Evolutionary conservation across 2,888 invertebrate species (phyloP).

Genomic region (Perithous albicinctus): DNA sequence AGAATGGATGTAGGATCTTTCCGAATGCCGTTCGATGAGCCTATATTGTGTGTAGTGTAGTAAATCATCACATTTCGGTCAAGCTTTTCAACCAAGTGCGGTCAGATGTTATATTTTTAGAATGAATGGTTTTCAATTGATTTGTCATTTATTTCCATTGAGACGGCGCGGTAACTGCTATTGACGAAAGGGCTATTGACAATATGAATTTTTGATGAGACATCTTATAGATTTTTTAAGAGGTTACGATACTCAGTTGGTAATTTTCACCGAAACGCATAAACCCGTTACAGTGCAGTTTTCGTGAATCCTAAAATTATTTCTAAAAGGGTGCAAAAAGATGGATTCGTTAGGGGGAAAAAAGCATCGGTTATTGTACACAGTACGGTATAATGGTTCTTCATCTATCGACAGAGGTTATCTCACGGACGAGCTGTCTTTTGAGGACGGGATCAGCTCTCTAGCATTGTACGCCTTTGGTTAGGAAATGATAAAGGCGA

Average conservation of each 20-base stretch:
- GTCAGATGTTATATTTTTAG: not conserved
- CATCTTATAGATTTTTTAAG: not conserved
- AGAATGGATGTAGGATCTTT: not conserved
- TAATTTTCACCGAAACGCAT: not conserved
- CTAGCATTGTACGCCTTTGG: not conserved
- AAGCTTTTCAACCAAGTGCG: not conserved
- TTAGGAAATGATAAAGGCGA: constrained; percentile 1
- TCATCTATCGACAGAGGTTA: constrained; percentile 11
- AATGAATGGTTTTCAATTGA: constrained; percentile 1
- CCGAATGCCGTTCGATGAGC: constrained; percentile 4
- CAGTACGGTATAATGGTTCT: constrained; percentile 4
- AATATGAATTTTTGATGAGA: not conserved
- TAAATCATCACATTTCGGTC: not conserved
- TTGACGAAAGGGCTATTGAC: not conserved
- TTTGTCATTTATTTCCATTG: not conserved
- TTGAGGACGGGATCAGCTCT: not conserved
- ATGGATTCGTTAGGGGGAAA: constrained; percentile 6
- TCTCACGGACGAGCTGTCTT: constrained; percentile 13
- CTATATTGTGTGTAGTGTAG: not conserved
- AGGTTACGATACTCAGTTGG: not conserved
- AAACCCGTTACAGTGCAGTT: not conserved
- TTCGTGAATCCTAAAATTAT: constrained; percentile 25
- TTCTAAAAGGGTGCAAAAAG: constrained; percentile 11
- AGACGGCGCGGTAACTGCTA: not conserved
- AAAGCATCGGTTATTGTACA: constrained; percentile 1